Conservation (phyloP, 2,888 invertebrate species). For the Ephialtes manifestator region DNA sequence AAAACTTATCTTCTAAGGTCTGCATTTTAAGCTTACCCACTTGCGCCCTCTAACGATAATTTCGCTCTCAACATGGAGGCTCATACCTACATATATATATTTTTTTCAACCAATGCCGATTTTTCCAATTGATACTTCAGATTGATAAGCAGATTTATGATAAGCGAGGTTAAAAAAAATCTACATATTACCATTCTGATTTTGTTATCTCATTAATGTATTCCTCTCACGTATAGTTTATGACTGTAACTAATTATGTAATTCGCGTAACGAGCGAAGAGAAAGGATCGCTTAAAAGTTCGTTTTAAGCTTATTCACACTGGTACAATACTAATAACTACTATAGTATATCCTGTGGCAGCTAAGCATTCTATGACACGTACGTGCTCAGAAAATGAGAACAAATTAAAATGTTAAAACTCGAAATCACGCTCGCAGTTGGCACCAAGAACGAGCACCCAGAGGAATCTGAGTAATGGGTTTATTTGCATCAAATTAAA, state of each 20-base stretch:
- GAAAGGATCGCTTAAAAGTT: conserved; percentile 16
- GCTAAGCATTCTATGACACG: neutral
- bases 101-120: neutral
- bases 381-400: neutral
- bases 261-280: conserved; percentile 39
- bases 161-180: conserved; percentile 4
- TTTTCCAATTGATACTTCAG: conserved; percentile 39
- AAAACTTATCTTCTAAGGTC: conserved; percentile 61
- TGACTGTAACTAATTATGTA: conserved; percentile 14
- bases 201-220: neutral
- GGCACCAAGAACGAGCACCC: too few relatives aligned
- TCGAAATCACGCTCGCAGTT: too few relatives aligned
- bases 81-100: neutral
- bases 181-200: neutral
- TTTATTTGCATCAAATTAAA: too few relatives aligned
- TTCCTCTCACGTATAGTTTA: conserved; percentile 30
- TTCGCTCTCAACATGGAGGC: neutral
- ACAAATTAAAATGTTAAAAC: too few relatives aligned
- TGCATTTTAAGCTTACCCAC: conserved; percentile 51
- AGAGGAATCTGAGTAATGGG: too few relatives aligned
- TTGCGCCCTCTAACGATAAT: conserved; percentile 44
- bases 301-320: conserved; percentile 2
- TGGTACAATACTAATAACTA: conserved; percentile 3
- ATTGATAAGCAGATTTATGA: neutral
- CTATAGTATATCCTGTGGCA: neutral